phyloP scores from a whole-genome alignment of 2,797 vertebrate genomes.

The Centropyge bicolor region DNA sequence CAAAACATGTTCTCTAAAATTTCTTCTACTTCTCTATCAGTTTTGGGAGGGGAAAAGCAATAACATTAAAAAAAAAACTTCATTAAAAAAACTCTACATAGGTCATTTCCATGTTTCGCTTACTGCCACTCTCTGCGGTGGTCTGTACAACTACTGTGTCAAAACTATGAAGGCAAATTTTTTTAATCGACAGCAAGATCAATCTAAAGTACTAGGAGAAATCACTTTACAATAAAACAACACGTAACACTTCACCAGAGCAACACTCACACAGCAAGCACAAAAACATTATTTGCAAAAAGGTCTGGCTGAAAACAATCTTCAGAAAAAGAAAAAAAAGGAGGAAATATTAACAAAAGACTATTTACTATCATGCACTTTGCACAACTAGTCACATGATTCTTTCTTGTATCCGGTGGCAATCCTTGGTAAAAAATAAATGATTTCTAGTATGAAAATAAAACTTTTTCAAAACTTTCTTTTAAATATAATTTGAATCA shows the following conservation, averaged over 20 bases:
- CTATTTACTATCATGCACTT: conserved; percentile 91
- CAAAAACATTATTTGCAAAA: conserved; percentile 88
- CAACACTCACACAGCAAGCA: conserved; percentile 98
- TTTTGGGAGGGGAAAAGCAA: conserved; percentile 87
- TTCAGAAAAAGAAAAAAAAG: conserved; percentile 71
- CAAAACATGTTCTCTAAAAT: conserved; percentile 86
- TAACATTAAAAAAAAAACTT: conserved; percentile 86
- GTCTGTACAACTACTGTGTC: conserved; percentile 91
- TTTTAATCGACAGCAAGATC: conserved; percentile 89
- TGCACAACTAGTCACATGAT: conserved; percentile 88
- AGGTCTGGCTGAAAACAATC: conserved; percentile 81
- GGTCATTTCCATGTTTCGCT: conserved; percentile 84
- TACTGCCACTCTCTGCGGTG: conserved; percentile 88
- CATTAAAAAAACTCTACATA: conserved; percentile 87
- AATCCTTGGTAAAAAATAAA: conserved; percentile 95
- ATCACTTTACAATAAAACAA: conserved; percentile 91
- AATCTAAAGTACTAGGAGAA: conserved; percentile 89
- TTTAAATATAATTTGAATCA: conserved; percentile 90
- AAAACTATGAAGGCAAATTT: conserved; percentile 97
- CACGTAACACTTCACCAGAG: conserved; percentile 91
- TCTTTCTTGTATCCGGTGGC: conserved; percentile 88
- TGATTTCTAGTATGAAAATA: conserved; percentile 95
- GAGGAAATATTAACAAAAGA: conserved; percentile 88
- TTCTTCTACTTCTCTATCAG: conserved; percentile 84
- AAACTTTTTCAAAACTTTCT: conserved; percentile 89